Evolutionary conservation across 2,113 vertebrate genomes (phyloP).

Genomic region (Phoenicopterus ruber): DNA sequence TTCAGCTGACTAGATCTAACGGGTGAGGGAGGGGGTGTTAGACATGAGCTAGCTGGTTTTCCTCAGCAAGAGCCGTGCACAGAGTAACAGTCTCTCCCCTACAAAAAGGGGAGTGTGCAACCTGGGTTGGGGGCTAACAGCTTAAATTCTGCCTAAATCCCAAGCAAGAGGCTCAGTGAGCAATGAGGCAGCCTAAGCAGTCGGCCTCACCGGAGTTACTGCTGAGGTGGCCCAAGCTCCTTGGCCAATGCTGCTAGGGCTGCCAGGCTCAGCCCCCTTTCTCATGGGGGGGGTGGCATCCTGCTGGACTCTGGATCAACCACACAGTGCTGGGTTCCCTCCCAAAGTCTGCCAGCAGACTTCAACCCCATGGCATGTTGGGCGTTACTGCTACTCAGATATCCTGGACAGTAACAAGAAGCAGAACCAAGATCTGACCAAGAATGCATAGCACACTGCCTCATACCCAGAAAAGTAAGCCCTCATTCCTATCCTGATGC

Average conservation of each 20-base stretch:
- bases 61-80: background rate
- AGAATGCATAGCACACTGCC: background rate
- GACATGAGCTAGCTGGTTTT: background rate
- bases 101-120: background rate
- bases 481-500: background rate
- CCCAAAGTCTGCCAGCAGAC: background rate
- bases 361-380: too few species aligned
- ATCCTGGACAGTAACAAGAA: accelerated
- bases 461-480: background rate
- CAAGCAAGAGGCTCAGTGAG: background rate
- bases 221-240: background rate
- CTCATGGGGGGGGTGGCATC: accelerated
- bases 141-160: background rate
- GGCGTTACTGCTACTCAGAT: background rate
- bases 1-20: background rate
- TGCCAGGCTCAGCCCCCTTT: background rate
- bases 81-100: background rate
- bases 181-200: background rate
- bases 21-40: background rate
- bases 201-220: accelerated
- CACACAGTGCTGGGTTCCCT: background rate
- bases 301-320: background rate
- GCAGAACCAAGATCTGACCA: background rate
- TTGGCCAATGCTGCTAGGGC: background rate
- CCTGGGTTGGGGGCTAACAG: background rate